Evolutionary conservation across 1,140 invertebrate species (phyloP), one percentile per base, ranked within the genome.

Genomic region (Galleria mellonella): DNA sequence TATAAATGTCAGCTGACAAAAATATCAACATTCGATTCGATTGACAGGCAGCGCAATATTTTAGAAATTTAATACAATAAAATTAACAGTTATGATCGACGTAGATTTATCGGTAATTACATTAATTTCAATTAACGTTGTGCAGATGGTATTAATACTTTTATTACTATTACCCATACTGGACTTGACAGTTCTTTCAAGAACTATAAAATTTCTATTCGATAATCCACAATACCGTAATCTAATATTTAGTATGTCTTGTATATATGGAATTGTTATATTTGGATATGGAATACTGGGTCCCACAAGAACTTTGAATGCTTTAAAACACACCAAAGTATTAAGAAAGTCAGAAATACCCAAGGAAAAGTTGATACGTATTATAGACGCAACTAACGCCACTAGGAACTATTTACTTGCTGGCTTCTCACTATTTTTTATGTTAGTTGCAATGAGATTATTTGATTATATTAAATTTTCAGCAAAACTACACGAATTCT

Each of bases 401-500:
- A 52, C 50, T 5, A 65, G 70, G 43, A 72, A 79, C 35, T 71
- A 62, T 48, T 52, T 76, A 13, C 55, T 79, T 1, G 72, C 63
- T 2, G 50, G 42, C 3, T 69, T 76, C 31, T 74, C 71, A 10
- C 40, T 79, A 41, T 71, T 74, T 46, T 71, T 59, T 32, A 9
- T 66, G 1, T 30, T 76, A 9, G 61, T 71, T 15, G 55, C 46
- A 11, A 46, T 66, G 29, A 67, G 72, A 43, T 33, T 74, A 27
- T 55, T 51, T 27, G 71, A 79, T 14, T 66, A 47, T 45, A 43
- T 79, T 9, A 51, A 51, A 38, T 76, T 76, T 62, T 66, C 75
- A 47, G 71, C 68, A 3, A 76, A 72, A 51, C 47, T 74, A 42
- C 48, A 69, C 15, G 71, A 79, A 48, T 65, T 79, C 27, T 66